Percentiles rank a stretch among this genome's conserved stretches.
Evolutionary conservation across 2,797 vertebrate genomes (phyloP).

Genomic region (Spinibarbus caldwelli): DNA sequence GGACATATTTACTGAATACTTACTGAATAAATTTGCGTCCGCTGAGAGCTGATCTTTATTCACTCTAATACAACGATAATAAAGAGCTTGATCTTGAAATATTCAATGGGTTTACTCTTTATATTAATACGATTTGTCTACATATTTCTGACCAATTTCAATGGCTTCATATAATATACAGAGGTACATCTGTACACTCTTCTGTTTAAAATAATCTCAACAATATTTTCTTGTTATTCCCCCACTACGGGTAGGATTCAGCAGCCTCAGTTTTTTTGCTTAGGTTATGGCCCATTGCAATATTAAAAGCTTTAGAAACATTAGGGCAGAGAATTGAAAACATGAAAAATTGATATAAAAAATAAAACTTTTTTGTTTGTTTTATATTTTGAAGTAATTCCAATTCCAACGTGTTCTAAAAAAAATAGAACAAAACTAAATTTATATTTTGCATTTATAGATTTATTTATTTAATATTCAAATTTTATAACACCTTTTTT

Average conservation of each 20-base stretch:
- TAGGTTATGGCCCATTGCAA: background rate
- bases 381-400: background rate
- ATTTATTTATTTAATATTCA: background rate
- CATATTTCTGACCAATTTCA: background rate
- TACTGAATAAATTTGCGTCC: background rate
- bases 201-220: background rate
- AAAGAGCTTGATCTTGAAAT: background rate
- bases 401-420: background rate
- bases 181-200: background rate
- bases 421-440: background rate
- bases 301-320: background rate
- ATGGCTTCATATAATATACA: background rate
- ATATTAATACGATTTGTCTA: background rate
- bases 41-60: background rate
- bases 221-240: background rate
- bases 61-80: background rate
- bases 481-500: background rate
- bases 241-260: background rate
- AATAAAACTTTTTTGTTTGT: background rate
- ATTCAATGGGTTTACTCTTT: background rate
- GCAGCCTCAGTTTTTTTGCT: background rate
- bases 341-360: background rate
- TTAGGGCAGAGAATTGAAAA: background rate
- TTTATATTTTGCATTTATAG: background rate
- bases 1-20: background rate